Base-by-base conservation (phyloP, 2,888 invertebrate species). In the Drosophila flavopinicola region DNA sequence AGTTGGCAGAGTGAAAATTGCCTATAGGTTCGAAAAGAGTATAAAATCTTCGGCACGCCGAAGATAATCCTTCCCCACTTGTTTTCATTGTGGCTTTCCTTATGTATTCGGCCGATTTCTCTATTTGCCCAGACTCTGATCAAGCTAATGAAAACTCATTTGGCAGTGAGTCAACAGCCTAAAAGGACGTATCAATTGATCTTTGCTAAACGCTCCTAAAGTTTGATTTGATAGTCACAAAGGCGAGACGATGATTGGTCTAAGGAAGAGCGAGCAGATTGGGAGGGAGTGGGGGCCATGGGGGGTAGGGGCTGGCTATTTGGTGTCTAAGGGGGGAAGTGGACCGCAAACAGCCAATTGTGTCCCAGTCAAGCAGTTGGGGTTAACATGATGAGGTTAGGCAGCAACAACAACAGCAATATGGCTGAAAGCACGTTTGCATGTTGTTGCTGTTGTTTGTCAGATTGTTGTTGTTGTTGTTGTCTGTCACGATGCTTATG, bases 401-500 rank as follows among this genome's bases (percentile, higher is more conserved):
- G 15, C 6, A 20, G 6, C 39, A 35, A 33, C 23, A 23, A 23
- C 45, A 13, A 9, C 51, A 32, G 7, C 32, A 42, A 42, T 11
- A 4, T 9, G 7, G 37, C 5, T 25, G 23, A 27, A 27, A 58
- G 49, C 61, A 51, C 38, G 60, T 47, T 33, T 25, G 32, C 15
- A 42, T 39, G 32, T 38, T 58, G 27, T 25, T 35, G 27, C 45
- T 45, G 33, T 9, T 48, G 44, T 9, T 13, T 20, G 20, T 3
- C 38, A 13, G n/a, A n/a, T 17, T 32, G 41, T 9, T 72, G 41
- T n/a, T 38, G 38, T 11, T 44, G 32, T 3, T 47, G 58, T 11
- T 58, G 57, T 20, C 39, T 72, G 38, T 52, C 56, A 56, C 53
- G 41, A 39, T 75, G 76, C 63, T 68, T 54, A 52, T 51, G 66